phyloP scores from a whole-genome alignment of 2,113 vertebrate genomes.

The Microtus pennsylvanicus region DNA sequence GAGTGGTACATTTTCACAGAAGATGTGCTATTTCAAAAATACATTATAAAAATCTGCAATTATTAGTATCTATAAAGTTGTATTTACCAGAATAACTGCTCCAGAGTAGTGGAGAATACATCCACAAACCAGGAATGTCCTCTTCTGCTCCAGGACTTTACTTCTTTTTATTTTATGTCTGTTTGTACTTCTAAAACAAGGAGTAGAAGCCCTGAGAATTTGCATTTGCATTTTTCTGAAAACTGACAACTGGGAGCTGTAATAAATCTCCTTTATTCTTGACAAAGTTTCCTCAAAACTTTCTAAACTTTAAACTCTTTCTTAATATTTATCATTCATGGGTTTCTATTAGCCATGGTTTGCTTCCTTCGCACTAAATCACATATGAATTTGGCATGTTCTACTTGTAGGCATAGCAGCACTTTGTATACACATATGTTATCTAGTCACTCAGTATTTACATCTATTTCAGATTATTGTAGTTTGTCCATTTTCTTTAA shows the following conservation, averaged over 20 bases:
- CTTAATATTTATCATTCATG: neutral
- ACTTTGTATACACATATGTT: neutral
- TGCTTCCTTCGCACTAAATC: neutral
- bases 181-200: neutral
- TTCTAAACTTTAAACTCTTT: conserved; percentile 12
- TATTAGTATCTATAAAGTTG: neutral
- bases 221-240: neutral
- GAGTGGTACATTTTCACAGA: neutral
- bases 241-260: neutral
- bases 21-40: neutral
- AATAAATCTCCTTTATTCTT: neutral
- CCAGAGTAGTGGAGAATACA: neutral
- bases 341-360: neutral
- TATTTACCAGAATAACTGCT: neutral
- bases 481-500: conserved; percentile 45
- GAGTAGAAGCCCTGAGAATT: neutral
- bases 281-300: neutral
- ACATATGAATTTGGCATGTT: neutral
- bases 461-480: neutral
- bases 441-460: neutral
- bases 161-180: neutral
- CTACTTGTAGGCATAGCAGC: neutral
- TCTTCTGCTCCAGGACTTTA: no score
- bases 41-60: neutral
- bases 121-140: neutral